Conservation (phyloP, 2,888 invertebrate species). For the Lasioglossum malachurum region DNA sequence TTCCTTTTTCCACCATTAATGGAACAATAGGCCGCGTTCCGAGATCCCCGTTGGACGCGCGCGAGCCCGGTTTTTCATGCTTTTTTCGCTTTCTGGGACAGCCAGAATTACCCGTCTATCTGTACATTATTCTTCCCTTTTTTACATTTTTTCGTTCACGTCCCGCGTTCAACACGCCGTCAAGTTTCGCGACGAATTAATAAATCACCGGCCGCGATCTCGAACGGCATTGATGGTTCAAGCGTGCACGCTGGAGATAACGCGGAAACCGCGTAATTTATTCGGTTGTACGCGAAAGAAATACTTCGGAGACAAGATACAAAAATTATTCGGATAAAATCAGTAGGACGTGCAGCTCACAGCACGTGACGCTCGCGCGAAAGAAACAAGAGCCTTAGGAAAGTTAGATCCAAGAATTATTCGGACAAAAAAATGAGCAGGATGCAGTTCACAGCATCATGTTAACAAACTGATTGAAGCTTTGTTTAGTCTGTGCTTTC, state of each 20-base stretch:
- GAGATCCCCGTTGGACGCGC: not conserved
- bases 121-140: not conserved
- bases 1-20: not conserved
- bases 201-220: conserved; percentile 2
- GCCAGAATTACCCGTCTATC: conserved; percentile 6
- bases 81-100: conserved; percentile 17
- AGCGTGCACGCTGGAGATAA: not conserved
- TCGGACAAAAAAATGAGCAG: too few species aligned
- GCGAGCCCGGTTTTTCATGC: not conserved
- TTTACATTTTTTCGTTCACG: not conserved
- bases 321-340: not conserved
- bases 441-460: too few species aligned
- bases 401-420: too few species aligned
- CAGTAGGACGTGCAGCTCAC: not conserved
- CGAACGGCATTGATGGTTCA: not conserved
- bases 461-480: too few species aligned
- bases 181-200: conserved; percentile 19
- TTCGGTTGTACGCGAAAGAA: not conserved
- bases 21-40: not conserved
- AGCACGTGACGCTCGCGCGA: too few species aligned
- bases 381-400: too few species aligned
- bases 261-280: too few species aligned
- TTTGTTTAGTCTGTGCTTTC: too few species aligned
- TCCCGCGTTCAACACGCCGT: conserved; percentile 15
- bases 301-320: not conserved